A percentile compares a stretch with the other conserved stretches of the same genome.
phyloP scores from a whole-genome alignment of 2,888 invertebrate species.

The Macrostomum cliftonense region DNA sequence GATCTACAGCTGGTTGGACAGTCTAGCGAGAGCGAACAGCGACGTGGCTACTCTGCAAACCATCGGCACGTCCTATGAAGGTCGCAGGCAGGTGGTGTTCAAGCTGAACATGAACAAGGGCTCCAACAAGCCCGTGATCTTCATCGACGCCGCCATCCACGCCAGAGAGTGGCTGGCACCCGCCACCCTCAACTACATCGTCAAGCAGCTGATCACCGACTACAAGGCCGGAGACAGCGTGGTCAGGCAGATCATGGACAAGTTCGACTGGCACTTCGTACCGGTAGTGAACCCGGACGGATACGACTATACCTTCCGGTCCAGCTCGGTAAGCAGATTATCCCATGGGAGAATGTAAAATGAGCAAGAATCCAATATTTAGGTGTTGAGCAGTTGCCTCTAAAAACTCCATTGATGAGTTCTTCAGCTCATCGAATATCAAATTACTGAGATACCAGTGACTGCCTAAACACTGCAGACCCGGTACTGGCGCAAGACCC shows the following conservation, averaged over 20 bases:
- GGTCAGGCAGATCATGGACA: background rate
- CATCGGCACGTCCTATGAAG: slow-evolving; percentile 1
- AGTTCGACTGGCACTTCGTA: background rate
- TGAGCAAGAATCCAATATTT: no score
- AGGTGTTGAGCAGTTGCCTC: no score
- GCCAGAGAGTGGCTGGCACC: background rate
- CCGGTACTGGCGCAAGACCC: slow-evolving; percentile 1
- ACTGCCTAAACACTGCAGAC: background rate
- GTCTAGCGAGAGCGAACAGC: no score
- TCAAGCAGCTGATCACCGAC: background rate
- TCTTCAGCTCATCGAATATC: no score
- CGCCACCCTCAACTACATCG: background rate
- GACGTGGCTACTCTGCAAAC: background rate
- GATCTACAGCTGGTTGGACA: no score
- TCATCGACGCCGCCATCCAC: background rate
- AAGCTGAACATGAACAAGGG: background rate
- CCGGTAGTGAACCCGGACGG: slow-evolving; percentile 1
- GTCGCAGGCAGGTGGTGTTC: background rate
- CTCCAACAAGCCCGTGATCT: background rate
- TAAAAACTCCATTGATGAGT: no score
- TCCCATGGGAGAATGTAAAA: background rate
- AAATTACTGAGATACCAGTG: no score
- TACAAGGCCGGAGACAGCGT: slow-evolving; percentile 1
- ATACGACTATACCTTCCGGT: background rate
- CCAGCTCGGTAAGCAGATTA: background rate